Percentiles rank a stretch among this genome's conserved stretches.
Evolutionary conservation across 2,888 invertebrate species (phyloP).

Genomic region (Aethes cnicana): DNA sequence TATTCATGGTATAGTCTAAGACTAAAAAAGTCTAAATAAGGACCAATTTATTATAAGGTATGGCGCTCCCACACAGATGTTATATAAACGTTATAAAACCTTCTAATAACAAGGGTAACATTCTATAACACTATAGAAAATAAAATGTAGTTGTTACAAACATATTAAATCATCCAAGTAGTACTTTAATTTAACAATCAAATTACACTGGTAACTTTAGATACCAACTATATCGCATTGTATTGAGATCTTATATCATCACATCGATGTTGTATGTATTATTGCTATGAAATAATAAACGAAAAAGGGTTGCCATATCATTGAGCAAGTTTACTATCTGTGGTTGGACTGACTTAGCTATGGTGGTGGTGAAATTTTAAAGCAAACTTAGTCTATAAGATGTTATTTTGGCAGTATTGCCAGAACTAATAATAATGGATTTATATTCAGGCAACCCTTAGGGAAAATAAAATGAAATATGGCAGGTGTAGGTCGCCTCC

Average conservation of each 20-base stretch:
- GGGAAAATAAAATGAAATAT: constrained; percentile 30
- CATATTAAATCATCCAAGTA: too few species aligned
- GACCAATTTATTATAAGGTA: too few species aligned
- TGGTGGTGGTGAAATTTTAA: not conserved
- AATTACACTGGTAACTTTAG: constrained; percentile 31
- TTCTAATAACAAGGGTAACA: too few species aligned
- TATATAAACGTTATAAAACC: too few species aligned
- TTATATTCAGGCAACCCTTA: constrained; percentile 14
- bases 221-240: constrained; percentile 49
- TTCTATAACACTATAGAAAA: too few species aligned
- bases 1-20: too few species aligned
- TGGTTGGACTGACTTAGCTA: constrained; percentile 6
- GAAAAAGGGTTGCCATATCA: constrained; percentile 55
- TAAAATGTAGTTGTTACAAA: too few species aligned
- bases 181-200: not conserved
- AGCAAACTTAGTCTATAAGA: not conserved
- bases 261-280: constrained; percentile 64
- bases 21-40: too few species aligned
- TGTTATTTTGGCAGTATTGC: not conserved
- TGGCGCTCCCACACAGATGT: too few species aligned
- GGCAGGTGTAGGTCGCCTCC: constrained; percentile 60
- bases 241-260: constrained; percentile 77
- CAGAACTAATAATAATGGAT: not conserved
- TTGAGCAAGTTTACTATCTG: constrained; percentile 39
- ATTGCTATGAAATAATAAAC: constrained; percentile 41